phyloP scores from a whole-genome alignment of 2,113 vertebrate genomes.

The Coregonus clupeaformis region DNA sequence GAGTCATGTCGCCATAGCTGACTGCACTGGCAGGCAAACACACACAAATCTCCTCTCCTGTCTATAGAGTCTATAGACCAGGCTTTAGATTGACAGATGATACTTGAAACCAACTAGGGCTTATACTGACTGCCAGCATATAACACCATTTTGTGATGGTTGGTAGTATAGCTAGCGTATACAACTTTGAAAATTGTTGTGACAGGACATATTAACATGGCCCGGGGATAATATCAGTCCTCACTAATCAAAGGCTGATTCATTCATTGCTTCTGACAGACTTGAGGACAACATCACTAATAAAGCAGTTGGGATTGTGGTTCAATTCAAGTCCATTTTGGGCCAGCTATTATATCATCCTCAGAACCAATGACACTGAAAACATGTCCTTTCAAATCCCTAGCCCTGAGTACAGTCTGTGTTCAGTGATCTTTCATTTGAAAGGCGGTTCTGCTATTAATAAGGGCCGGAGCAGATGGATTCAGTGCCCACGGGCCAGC shows the following conservation, averaged over 20 bases:
- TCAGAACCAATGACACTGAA: background rate
- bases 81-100: background rate
- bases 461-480: background rate
- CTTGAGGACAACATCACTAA: background rate
- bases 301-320: background rate
- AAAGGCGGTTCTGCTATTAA: background rate
- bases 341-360: background rate
- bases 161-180: too few relatives aligned
- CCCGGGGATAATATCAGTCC: background rate
- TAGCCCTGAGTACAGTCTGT: background rate
- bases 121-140: background rate
- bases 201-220: background rate
- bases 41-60: background rate
- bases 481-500: background rate
- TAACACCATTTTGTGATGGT: too few relatives aligned
- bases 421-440: background rate
- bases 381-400: constrained; percentile 3
- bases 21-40: background rate
- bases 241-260: background rate
- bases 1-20: background rate
- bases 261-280: background rate
- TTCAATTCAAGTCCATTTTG: background rate
- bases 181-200: background rate
- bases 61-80: too few relatives aligned
- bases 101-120: background rate